phyloP scores from a whole-genome alignment of 2,113 vertebrate species.

The Natator depressus region DNA sequence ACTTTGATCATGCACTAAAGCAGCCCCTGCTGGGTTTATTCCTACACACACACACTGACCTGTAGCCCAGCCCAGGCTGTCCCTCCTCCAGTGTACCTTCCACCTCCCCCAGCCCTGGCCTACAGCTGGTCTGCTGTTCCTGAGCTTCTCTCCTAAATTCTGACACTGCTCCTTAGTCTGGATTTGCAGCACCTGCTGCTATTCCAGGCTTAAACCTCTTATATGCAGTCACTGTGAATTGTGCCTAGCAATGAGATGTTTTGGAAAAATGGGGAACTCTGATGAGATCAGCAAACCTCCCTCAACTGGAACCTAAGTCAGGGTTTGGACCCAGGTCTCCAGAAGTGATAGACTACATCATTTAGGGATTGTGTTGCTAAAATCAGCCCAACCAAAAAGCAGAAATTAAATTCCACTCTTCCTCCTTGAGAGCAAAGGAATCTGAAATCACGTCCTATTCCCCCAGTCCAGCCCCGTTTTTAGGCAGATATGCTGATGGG shows the following conservation, averaged over 20 bases:
- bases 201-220: not conserved
- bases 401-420: not conserved
- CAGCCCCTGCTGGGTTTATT: no score
- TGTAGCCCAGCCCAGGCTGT: no score
- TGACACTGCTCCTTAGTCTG: not conserved
- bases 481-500: not conserved
- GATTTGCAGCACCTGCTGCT: not conserved
- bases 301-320: not conserved
- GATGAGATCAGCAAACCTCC: not conserved
- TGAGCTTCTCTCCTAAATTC: not conserved
- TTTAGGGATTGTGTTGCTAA: not conserved
- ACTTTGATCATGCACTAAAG: not conserved
- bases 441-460: not conserved
- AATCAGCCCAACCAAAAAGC: not conserved
- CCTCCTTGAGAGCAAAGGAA: not conserved
- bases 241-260: not conserved
- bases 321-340: not conserved
- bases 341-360: not conserved
- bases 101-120: not conserved
- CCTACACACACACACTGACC: no score
- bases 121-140: not conserved
- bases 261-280: not conserved
- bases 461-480: not conserved
- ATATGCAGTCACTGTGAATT: not conserved
- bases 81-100: no score